Conservation (phyloP, 53 echinoderm and acorn worm genomes). For the Astropecten irregularis region DNA sequence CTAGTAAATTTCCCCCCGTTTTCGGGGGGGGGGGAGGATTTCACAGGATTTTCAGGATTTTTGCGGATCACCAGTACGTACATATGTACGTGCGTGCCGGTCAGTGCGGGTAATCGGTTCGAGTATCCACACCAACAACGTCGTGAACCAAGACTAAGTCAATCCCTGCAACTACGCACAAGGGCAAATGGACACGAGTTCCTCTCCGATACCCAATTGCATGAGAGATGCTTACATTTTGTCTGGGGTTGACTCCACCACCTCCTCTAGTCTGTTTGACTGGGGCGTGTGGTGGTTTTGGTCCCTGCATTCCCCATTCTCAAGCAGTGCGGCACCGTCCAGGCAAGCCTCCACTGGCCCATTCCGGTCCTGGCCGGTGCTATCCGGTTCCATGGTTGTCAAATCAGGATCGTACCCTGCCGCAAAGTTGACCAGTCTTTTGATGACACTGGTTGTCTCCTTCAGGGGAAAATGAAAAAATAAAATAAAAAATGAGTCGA, state of each 20-base stretch:
- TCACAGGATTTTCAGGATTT: no score
- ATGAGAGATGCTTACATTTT: conserved; percentile 57
- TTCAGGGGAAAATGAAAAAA: conserved; percentile 17
- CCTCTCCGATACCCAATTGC: no score
- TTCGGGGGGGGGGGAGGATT: no score
- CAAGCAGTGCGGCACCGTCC: conserved; percentile 31
- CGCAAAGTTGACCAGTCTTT: conserved; percentile 74
- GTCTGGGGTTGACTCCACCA: neutral
- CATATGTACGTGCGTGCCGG: no score
- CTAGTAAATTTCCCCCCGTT: no score
- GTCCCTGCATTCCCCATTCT: conserved; percentile 21
- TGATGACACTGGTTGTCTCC: conserved; percentile 71
- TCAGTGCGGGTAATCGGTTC: no score
- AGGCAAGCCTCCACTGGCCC: conserved; percentile 33
- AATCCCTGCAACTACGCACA: no score
- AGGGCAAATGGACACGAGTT: no score
- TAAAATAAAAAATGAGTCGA: no score
- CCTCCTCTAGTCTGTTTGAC: conserved; percentile 7
- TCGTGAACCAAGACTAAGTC: no score
- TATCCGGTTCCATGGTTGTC: neutral
- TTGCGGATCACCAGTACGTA: no score
- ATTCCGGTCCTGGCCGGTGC: conserved; percentile 7
- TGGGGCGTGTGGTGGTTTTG: conserved; percentile 28
- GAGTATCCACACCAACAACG: no score
- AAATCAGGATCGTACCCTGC: conserved; percentile 61